Conservation (phyloP, 2,888 invertebrate species). For the Thelaira solivaga region DNA sequence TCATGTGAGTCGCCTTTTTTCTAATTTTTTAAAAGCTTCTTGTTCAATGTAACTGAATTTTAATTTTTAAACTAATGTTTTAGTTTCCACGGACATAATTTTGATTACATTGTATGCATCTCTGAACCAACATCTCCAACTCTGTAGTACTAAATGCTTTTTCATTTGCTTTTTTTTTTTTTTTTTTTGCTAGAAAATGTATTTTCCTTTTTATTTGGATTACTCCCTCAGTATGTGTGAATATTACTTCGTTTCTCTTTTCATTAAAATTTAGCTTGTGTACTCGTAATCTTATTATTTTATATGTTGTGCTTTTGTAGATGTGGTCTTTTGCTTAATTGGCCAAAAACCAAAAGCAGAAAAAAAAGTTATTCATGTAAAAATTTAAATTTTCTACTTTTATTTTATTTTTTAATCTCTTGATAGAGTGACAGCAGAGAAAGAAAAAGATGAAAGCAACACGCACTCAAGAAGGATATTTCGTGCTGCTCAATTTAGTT, state of each 20-base stretch:
- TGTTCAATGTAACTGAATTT: too few relatives aligned
- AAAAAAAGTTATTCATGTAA: not conserved
- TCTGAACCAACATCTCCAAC: too few relatives aligned
- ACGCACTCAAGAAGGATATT: not conserved
- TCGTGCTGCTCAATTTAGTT: slow-evolving; percentile 40
- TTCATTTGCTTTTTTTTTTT: not conserved
- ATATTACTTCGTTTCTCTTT: not conserved
- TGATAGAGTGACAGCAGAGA: not conserved
- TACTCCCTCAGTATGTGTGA: not conserved
- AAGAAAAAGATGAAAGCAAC: not conserved
- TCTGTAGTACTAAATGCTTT: not conserved
- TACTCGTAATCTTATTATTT: slow-evolving; percentile 50
- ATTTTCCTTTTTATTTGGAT: not conserved
- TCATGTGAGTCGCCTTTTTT: too few relatives aligned
- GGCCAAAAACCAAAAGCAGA: slow-evolving; percentile 37
- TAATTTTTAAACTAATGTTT: too few relatives aligned
- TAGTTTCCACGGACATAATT: too few relatives aligned
- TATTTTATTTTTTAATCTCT: not conserved
- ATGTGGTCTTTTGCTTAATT: slow-evolving; percentile 59
- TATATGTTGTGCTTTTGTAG: slow-evolving; percentile 53
- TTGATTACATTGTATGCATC: too few relatives aligned
- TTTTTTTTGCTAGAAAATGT: not conserved
- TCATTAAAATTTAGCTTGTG: slow-evolving; percentile 19
- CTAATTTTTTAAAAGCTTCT: too few relatives aligned
- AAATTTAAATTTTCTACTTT: slow-evolving; percentile 22